Conservation (phyloP, 2,888 invertebrate genomes). For the Urechis unicinctus region DNA sequence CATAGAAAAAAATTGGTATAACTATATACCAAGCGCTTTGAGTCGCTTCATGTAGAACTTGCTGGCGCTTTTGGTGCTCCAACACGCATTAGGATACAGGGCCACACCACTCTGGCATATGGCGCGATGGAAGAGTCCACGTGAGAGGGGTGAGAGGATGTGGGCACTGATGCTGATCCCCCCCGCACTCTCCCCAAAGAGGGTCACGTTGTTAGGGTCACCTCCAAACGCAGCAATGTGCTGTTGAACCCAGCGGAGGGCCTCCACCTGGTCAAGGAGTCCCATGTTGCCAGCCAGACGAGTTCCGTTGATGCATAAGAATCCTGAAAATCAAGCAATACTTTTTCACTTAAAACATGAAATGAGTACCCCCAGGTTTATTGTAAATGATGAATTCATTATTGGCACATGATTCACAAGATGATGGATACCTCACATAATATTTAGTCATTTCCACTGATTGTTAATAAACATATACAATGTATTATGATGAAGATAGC, state of each 20-base stretch:
- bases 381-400: no score
- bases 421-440: no score
- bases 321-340: no score
- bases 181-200: background rate
- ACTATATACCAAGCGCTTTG: background rate
- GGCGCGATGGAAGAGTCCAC: background rate
- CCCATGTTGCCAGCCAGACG: background rate
- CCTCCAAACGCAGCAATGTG: background rate
- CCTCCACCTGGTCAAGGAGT: background rate
- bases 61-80: background rate
- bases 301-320: background rate
- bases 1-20: background rate
- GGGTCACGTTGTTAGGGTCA: background rate
- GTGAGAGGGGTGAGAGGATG: background rate
- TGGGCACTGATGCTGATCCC: background rate
- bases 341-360: no score
- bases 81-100: background rate
- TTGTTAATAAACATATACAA: no score
- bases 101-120: background rate
- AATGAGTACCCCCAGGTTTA: no score
- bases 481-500: no score
- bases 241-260: background rate
- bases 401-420: no score
- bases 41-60: background rate
- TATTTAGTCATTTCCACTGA: no score